Percentiles rank a stretch among this genome's conserved stretches.
These are phyloP conservation scores for Pimpla rufipes DNA, from an alignment of 2,888 invertebrate species.

Conservation along the genomic window DNA sequence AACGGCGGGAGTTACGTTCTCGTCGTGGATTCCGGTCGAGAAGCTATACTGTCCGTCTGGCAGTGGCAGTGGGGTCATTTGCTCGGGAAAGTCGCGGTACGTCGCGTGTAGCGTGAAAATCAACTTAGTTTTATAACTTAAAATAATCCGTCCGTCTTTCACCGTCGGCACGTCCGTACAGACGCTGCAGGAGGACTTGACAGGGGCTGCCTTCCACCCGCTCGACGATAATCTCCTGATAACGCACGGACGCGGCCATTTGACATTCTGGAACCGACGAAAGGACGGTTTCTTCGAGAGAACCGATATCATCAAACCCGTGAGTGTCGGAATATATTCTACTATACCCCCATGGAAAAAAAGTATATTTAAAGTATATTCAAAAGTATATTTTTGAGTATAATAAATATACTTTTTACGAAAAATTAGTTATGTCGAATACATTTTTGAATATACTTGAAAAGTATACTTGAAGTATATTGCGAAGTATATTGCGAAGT, in stretches of 20 bases:
- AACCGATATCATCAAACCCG: conserved; percentile 95
- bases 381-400: no score
- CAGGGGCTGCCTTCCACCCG: conserved; percentile 96
- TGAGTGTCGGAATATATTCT: conserved; percentile 80
- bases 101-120: no score
- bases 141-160: neutral
- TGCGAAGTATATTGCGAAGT: no score
- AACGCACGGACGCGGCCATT: conserved; percentile 95
- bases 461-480: no score
- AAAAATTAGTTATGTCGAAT: no score
- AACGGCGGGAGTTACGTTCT: conserved; percentile 96
- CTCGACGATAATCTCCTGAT: conserved; percentile 96
- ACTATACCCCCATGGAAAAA: no score
- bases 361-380: no score
- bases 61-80: conserved; percentile 98
- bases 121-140: no score
- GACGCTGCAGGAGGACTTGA: conserved; percentile 95
- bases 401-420: no score
- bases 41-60: conserved; percentile 97
- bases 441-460: no score
- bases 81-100: conserved; percentile 97
- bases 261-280: conserved; percentile 96
- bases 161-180: no score
- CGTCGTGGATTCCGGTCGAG: conserved; percentile 95
- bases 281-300: conserved; percentile 96